Conservation (phyloP, 2,888 invertebrate genomes). For the Heterodera filipjevi region DNA sequence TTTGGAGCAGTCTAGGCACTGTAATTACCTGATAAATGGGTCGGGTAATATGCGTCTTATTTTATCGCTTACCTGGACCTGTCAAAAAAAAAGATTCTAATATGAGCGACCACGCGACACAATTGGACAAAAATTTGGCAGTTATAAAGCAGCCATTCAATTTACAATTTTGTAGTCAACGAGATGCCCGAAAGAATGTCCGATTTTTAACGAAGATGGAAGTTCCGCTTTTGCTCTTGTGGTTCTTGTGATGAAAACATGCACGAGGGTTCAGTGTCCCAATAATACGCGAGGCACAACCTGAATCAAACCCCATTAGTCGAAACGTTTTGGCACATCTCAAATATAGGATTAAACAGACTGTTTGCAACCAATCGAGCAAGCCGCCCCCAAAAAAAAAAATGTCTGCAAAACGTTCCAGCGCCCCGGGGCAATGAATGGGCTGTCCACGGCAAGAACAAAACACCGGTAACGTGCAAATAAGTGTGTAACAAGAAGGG, state of each 20-base stretch:
- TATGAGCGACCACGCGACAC: conserved; percentile 56
- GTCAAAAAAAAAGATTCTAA: conserved; percentile 58
- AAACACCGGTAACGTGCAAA: not conserved
- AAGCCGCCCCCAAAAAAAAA: too few relatives aligned
- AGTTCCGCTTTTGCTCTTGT: conserved; percentile 23
- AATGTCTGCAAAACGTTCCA: not conserved
- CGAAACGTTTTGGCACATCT: conserved; percentile 39
- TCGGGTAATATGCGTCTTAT: not conserved
- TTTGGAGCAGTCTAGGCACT: conserved; percentile 89
- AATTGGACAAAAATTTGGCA: conserved; percentile 64
- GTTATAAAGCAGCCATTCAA: conserved; percentile 64
- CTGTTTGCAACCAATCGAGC: not conserved
- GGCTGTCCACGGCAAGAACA: not conserved
- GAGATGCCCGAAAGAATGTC: conserved; percentile 59
- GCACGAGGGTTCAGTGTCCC: conserved; percentile 71
- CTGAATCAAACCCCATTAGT: conserved; percentile 62
- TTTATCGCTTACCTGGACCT: conserved; percentile 53
- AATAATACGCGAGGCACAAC: conserved; percentile 60
- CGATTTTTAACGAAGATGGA: conserved; percentile 74
- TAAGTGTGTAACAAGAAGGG: not conserved
- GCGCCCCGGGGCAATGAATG: not conserved
- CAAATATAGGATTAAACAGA: not conserved
- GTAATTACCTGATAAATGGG: conserved; percentile 56
- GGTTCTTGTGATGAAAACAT: conserved; percentile 24
- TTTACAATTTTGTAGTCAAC: conserved; percentile 63